Percentiles rank a stretch among this genome's conserved stretches.
Conservation (phyloP, 1,140 invertebrate genomes). For the Drosophila truncata region DNA sequence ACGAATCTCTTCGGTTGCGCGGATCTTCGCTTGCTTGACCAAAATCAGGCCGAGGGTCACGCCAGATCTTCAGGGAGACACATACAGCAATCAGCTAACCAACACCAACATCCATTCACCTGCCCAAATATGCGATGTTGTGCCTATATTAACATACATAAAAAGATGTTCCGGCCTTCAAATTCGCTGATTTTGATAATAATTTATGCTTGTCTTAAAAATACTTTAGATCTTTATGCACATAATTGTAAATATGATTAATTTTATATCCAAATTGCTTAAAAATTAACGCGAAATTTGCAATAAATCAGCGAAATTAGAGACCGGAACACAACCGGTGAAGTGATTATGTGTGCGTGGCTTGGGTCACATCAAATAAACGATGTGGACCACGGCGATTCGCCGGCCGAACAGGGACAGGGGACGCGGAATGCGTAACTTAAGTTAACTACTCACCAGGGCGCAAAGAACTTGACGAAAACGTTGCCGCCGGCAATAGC, state of each 20-base stretch:
- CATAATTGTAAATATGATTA: background rate
- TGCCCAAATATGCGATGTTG: background rate
- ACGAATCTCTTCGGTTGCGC: constrained; percentile 20
- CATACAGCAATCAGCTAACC: constrained; percentile 1
- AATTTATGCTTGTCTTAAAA: too few species aligned
- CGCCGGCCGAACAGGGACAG: constrained; percentile 19
- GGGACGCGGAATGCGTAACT: background rate
- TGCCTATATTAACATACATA: constrained; percentile 8
- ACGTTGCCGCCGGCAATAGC: constrained; percentile 88
- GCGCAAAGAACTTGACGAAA: constrained; percentile 92
- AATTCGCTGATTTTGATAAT: background rate
- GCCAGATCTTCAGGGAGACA: constrained; percentile 5
- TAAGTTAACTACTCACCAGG: constrained; percentile 87
- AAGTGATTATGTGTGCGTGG: constrained; percentile 41
- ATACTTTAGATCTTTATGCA: background rate
- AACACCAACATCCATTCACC: constrained; percentile 6
- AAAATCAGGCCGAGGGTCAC: constrained; percentile 12
- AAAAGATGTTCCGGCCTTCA: background rate
- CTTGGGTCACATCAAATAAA: constrained; percentile 21
- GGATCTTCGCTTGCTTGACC: constrained; percentile 12
- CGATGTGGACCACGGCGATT: constrained; percentile 34
- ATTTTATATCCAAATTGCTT: background rate
- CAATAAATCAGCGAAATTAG: background rate
- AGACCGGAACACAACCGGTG: constrained; percentile 10
- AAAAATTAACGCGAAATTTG: background rate